Evolutionary conservation across 1,140 invertebrate species (phyloP), one percentile per base, ranked within the genome.

Genomic region (Zeugodacus cucurbitae): DNA sequence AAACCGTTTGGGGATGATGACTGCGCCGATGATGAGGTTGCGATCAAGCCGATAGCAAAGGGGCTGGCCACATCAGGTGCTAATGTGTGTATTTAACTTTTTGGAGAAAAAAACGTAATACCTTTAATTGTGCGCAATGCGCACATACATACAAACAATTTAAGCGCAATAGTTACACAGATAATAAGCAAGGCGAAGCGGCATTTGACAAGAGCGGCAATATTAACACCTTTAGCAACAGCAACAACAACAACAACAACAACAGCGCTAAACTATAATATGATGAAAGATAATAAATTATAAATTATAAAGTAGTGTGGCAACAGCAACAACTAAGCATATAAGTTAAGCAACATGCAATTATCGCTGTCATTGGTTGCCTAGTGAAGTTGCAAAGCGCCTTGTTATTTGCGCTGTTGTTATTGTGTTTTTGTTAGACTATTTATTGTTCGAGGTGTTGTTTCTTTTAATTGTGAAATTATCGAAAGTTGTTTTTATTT

Each of bases 1-100:
- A 82, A 82, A 26, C 34, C 74, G n/a, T 26, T 82, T 82, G 74
- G 74, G 74, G 74, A 82, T 82, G 74, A 82, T 26, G 74, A 82
- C 34, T 26, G 74, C 74, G 37, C 41, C 26, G 74, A 82, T 48
- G 74, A 82, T 48, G 41, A 48, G 74, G 41, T 74, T n/a, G n/a
- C n/a, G n/a, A 34, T 82, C 8, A 34, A 54, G n/a, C 41, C 44
- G 74, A n/a, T 82, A 82, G 37, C 67, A 54, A 78, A 29, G 34
- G 74, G 74, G 74, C 74, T 48, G 74, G 74, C 17, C 74, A 44
- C 41, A 82, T 44, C 37, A 82, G 74, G 74, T 82, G 74, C n/a
- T 82, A 82, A 82, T 82, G 37, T 48, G 74, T 48, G 74, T 82
- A 82, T 82, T 82, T 82, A 48, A 82, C 41, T 41, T 48, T 48